phyloP scores from a whole-genome alignment of 2,888 invertebrate species.

The Apodemia duryi region DNA sequence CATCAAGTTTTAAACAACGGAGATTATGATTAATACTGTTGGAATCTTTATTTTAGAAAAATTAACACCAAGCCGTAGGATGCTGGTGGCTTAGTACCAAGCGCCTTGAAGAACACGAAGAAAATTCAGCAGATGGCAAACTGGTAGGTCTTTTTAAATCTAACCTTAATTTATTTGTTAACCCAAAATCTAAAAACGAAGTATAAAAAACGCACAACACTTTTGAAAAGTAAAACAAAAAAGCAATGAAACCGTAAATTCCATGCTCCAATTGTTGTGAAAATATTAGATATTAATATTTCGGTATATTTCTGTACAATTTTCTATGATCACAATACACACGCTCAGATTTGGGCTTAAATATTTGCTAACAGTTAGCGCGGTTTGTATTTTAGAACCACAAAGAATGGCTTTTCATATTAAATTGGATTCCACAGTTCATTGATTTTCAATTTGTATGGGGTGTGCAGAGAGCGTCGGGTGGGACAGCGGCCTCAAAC shows the following conservation, averaged over 20 bases:
- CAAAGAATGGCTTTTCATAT: constrained; percentile 45
- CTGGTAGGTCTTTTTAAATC: no score
- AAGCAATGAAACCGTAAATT: background rate
- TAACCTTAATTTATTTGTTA: no score
- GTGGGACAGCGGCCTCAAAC: constrained; percentile 44
- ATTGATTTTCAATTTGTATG: constrained; percentile 74
- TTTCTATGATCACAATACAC: background rate
- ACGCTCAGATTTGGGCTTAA: background rate
- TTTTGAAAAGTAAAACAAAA: background rate
- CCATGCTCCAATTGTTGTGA: constrained; percentile 2
- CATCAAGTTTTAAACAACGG: no score
- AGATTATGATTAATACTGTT: no score
- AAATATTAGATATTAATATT: background rate
- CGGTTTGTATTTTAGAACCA: constrained; percentile 8
- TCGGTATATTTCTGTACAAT: background rate
- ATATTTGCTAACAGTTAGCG: constrained; percentile 2
- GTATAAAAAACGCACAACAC: background rate
- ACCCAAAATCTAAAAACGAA: background rate
- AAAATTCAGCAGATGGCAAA: no score
- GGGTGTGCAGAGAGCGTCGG: constrained; percentile 43
- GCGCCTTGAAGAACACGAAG: background rate
- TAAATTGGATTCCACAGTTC: constrained; percentile 65
- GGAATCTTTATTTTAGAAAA: no score
- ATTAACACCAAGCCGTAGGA: no score
- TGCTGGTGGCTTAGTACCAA: no score